Evolutionary conservation across 2,888 invertebrate genomes (phyloP).

Genomic region (Stegophylla sp.): DNA sequence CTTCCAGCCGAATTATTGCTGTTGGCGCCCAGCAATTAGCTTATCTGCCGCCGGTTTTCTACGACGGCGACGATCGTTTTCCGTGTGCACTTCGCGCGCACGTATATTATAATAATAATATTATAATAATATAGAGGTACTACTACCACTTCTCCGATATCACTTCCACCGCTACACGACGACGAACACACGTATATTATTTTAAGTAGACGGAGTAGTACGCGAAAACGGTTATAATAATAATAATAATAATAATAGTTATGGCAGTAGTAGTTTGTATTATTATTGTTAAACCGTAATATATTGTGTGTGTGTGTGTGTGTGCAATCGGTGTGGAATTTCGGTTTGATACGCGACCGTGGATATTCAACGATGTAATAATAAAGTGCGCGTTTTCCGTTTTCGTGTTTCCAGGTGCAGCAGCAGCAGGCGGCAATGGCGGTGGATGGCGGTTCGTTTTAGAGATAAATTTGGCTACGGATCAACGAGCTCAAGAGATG

Average conservation of each 20-base stretch:
- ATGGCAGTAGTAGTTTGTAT: not conserved
- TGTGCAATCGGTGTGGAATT: constrained; percentile 33
- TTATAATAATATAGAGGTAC: too few species aligned
- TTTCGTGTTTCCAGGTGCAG: too few species aligned
- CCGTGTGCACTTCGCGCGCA: too few species aligned
- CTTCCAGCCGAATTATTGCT: constrained; percentile 57
- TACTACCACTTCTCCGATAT: constrained; percentile 27
- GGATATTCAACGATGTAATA: constrained; percentile 45
- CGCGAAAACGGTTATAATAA: not conserved
- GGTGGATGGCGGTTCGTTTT: constrained; percentile 6
- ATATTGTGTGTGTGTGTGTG: not conserved
- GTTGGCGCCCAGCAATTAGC: constrained; percentile 57
- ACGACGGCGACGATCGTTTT: constrained; percentile 14
- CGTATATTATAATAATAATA: too few species aligned
- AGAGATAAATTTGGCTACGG: constrained; percentile 53
- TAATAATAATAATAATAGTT: not conserved
- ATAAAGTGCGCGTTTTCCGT: constrained; percentile 30
- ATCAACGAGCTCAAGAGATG: constrained; percentile 44
- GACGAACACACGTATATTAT: not conserved
- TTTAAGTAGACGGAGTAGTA: not conserved
- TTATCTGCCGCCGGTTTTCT: constrained; percentile 46
- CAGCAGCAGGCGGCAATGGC: too few species aligned
- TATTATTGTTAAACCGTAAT: not conserved
- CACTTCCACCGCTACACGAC: not conserved
- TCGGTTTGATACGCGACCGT: constrained; percentile 41